These are phyloP conservation scores for Brachypalpus laphriformis DNA, from an alignment of 2,888 invertebrate species.

Conservation along the genomic window DNA sequence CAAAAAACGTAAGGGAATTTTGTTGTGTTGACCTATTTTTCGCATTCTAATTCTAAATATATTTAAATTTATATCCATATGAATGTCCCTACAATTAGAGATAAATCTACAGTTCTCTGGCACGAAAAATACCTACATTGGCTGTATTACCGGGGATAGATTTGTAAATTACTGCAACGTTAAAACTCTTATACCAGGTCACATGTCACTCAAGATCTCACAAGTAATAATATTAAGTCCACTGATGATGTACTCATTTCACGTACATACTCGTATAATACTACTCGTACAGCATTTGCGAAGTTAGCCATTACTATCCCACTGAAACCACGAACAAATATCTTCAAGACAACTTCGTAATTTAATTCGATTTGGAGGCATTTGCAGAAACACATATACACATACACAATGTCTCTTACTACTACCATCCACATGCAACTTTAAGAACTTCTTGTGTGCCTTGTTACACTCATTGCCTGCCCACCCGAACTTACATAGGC, in stretches of 20 bases:
- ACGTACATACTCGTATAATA: too few relatives aligned
- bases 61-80: not conserved
- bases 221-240: too few relatives aligned
- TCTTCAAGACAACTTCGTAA: conserved; percentile 60
- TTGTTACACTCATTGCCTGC: conserved; percentile 52
- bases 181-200: too few relatives aligned
- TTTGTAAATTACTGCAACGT: not conserved
- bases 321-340: conserved; percentile 63
- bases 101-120: not conserved
- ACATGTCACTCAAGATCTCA: too few relatives aligned
- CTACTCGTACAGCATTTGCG: too few relatives aligned
- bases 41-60: not conserved
- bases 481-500: conserved; percentile 66
- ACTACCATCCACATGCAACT: conserved; percentile 39
- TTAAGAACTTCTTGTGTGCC: conserved; percentile 37
- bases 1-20: not conserved
- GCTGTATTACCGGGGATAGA: not conserved
- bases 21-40: conserved; percentile 6
- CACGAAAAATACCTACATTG: too few relatives aligned
- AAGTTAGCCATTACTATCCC: too few relatives aligned
- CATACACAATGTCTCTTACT: conserved; percentile 14
- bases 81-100: not conserved
- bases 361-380: conserved; percentile 70
- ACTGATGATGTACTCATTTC: too few relatives aligned
- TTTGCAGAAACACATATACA: conserved; percentile 23